Evolutionary conservation across 2,113 vertebrate species (phyloP).

Genomic region (Helogale parvula): DNA sequence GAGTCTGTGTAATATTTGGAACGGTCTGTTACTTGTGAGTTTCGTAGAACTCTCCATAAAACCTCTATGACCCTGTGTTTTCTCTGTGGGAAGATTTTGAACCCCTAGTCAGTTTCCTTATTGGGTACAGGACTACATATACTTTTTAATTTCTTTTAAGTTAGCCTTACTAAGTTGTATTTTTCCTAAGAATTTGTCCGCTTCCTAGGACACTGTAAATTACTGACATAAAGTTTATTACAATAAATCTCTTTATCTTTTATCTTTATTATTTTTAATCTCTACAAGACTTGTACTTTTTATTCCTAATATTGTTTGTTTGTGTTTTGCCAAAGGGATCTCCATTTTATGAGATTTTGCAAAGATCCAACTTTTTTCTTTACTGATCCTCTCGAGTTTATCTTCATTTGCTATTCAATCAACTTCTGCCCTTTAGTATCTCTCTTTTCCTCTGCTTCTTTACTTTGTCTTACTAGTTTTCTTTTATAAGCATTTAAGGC

Average conservation of each 20-base stretch:
- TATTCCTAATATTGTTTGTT: not conserved
- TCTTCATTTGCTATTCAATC: slow-evolving; percentile 35
- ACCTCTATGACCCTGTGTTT: not conserved
- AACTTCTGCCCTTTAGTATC: not conserved
- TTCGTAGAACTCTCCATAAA: not conserved
- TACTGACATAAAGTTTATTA: not conserved
- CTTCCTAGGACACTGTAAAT: not conserved
- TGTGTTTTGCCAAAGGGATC: not conserved
- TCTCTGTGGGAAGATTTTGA: slow-evolving; percentile 43
- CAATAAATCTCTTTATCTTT: not conserved
- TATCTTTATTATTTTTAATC: slow-evolving; percentile 3
- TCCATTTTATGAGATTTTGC: not conserved
- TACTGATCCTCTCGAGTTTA: not conserved
- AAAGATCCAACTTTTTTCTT: slow-evolving; percentile 11
- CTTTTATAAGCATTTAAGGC: not conserved
- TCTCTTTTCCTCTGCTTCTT: not conserved
- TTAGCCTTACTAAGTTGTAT: not conserved
- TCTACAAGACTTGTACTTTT: not conserved
- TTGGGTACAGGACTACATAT: not conserved
- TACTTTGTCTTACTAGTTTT: slow-evolving; percentile 22
- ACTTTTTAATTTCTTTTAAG: slow-evolving; percentile 19
- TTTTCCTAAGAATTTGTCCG: slow-evolving; percentile 19
- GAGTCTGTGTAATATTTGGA: not conserved
- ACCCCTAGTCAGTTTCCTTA: slow-evolving; percentile 31
- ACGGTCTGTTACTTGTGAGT: not conserved